Evolutionary conservation across 2,888 invertebrate species (phyloP).

Genomic region (Erebia aethiops): DNA sequence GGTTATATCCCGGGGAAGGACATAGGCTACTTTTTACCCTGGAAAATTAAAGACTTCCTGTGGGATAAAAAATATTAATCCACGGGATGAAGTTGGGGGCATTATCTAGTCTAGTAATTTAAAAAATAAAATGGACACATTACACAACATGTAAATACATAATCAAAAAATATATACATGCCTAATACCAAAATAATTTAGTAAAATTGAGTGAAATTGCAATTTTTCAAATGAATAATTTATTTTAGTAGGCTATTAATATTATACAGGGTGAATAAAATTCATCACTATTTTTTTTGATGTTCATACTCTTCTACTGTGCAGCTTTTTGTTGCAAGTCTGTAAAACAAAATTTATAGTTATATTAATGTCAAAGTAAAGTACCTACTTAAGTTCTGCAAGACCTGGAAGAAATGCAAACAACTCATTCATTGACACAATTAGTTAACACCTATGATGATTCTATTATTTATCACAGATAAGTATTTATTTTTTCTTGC

Average conservation of each 20-base stretch:
- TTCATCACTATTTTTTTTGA: slow-evolving; percentile 42
- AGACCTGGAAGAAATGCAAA: neutral
- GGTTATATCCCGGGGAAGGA: too few relatives aligned
- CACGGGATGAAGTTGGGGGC: too few relatives aligned
- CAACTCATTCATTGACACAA: neutral
- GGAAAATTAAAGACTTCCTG: too few relatives aligned
- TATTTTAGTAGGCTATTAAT: slow-evolving; percentile 52
- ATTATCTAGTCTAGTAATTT: too few relatives aligned
- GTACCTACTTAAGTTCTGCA: neutral
- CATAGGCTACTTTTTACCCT: too few relatives aligned
- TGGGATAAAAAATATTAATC: too few relatives aligned
- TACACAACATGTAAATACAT: too few relatives aligned
- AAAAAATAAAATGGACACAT: too few relatives aligned
- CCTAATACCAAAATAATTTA: neutral
- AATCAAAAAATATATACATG: too few relatives aligned
- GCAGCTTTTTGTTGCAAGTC: slow-evolving; percentile 56
- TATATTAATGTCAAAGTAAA: neutral
- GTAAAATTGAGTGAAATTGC: neutral
- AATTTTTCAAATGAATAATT: slow-evolving; percentile 36
- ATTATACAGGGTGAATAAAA: slow-evolving; percentile 55
- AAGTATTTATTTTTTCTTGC: too few relatives aligned
- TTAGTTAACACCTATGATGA: too few relatives aligned
- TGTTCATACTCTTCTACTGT: slow-evolving; percentile 46
- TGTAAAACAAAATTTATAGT: slow-evolving; percentile 51
- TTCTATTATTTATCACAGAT: neutral